Conservation (phyloP, 2,797 vertebrate genomes). For the Acridotheres tristis region DNA sequence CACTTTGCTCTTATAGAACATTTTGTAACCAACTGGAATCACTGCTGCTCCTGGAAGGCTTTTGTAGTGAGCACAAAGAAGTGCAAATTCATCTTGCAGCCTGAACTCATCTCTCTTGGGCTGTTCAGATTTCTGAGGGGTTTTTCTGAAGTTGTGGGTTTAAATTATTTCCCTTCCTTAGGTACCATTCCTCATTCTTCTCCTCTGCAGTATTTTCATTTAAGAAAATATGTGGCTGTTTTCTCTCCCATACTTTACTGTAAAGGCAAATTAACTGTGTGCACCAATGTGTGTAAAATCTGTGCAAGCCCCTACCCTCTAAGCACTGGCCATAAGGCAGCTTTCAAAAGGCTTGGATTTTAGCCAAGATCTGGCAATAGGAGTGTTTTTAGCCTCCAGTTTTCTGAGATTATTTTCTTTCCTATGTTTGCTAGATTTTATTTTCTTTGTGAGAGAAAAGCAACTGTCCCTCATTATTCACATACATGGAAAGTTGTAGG, state of each 20-base stretch:
- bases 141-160: neutral
- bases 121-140: neutral
- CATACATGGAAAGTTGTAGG: neutral
- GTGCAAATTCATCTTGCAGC: neutral
- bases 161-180: neutral
- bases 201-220: neutral
- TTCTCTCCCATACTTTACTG: neutral
- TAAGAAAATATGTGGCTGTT: neutral
- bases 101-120: neutral
- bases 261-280: neutral
- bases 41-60: neutral
- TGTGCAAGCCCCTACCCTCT: neutral
- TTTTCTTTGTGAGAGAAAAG: neutral
- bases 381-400: rapidly evolving
- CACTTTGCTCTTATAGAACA: neutral
- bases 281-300: neutral
- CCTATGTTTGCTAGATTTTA: neutral
- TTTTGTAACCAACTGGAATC: neutral
- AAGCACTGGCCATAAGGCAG: neutral
- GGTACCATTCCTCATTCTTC: neutral
- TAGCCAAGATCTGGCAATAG: neutral
- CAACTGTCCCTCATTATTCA: neutral
- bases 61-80: neutral
- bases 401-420: neutral
- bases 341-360: neutral